Evolutionary conservation across 2,888 invertebrate species (phyloP), one percentile per base, ranked within the genome.

Genomic region (Pyrrhia umbra): DNA sequence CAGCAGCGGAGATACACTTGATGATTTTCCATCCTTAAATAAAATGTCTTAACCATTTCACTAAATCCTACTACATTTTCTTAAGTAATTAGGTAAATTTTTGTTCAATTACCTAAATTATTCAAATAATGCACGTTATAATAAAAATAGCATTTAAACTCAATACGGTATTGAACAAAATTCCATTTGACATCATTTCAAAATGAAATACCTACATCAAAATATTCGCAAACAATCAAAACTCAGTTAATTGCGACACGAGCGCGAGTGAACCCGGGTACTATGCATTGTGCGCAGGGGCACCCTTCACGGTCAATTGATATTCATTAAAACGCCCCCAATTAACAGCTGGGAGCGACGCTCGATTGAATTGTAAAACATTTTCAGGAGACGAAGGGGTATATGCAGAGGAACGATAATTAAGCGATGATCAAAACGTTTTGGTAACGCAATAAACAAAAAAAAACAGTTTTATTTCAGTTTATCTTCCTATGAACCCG

Each of bases 261-360:
- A 59, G 49, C 13, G 21, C 68, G 58, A 62, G 47, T 70, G 61
- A 60, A 65, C 45, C 54, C 40, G 43, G 43, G 46, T 61, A 63
- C 56, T 72, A 65, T 60, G 42, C 58, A 62, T 73, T 77, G 74
- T 67, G 73, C 67, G 51, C 54, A 60, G 57, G 72, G 68, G 59
- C 75, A 73, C 76, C 76, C 82, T 77, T 75, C 81, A 82, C 80
- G 84, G 84, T 79, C 86, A 82, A 90, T 91, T 90, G 85, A 83
- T 90, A 91, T 90, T 90, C 88, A 90, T 90, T 90, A 87, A 90
- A 88, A 88, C 90, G 81, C 80, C 80, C 81, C 86, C 86, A 91
- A 91, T 90, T 88, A 91, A 86, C 88, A 87, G 82, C 83, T 84
- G 85, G 82, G 80, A 75, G 77, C 80, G 81, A 82, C 75, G 76